Base-by-base conservation (phyloP, 2,113 vertebrate species). In the Macquaria ambigua region DNA sequence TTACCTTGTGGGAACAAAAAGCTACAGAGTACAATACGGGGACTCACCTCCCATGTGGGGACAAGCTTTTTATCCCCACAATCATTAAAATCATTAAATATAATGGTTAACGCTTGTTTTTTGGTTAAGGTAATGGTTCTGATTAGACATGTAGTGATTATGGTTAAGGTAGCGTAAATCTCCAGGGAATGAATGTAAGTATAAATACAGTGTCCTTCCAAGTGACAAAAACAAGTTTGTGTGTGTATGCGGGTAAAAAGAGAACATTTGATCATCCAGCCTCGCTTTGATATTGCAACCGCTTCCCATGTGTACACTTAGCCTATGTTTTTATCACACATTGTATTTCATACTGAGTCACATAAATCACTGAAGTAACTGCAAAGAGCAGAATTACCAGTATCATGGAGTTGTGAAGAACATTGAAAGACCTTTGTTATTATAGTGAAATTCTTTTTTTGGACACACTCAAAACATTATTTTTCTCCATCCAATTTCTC, bases 291-390 rank as follows among this genome's bases (percentile, higher is more conserved):
- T 81, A 70, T 28, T 85, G 69, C 10, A 3, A 11, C 28, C 14
- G 20, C 3, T 55, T 64, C 58, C 48, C 56, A 21, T 76, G 56
- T 73, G 70, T 37, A 23, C 63, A 62, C 41, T 75, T 59, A 58
- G 25, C n/a, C 79, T 43, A 77, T 81, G 70, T 66, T 71, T 31
- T 75, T 63, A 78, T 83, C 66, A 63, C 75, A 62, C 12, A 39
- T 41, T 67, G 52, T 72, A 74, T 84, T 79, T 84, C 2, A 77
- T 21, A 56, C 7, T 10, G 43, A 59, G 23, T 61, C 66, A 75
- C 25, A 74, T 74, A 63, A 84, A 68, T 74, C 28, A 53, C 72
- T 46, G 68, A 63, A 62, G 64, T 25, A 52, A 64, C 25, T 25
- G 16, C 21, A 74, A 46, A 67, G n/a, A 69, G 43, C 53, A 21